Percentiles rank a stretch among this genome's conserved stretches.
These are phyloP conservation scores for Diplolepis rosae DNA, from an alignment of 2,888 invertebrate genomes.

Conservation along the genomic window DNA sequence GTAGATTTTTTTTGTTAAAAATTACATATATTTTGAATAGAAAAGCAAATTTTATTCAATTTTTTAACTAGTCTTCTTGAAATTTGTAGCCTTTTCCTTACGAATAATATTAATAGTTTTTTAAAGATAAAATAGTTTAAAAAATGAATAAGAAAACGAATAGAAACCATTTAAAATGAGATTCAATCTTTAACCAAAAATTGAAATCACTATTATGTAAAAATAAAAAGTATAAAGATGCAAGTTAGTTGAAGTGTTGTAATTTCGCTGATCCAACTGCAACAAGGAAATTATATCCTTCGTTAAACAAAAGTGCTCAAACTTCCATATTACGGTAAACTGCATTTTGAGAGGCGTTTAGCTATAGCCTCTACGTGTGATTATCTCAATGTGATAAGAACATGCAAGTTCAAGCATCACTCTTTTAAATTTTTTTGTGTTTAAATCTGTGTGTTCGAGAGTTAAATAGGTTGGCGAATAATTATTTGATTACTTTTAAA, in stretches of 20 bases:
- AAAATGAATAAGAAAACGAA: not conserved
- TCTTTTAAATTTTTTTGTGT: not conserved
- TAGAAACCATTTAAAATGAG: not conserved
- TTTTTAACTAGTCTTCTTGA: not conserved
- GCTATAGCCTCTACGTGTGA: not conserved
- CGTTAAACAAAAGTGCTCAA: constrained; percentile 24
- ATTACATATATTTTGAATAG: too few relatives aligned
- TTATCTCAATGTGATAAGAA: constrained; percentile 18
- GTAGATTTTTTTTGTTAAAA: too few relatives aligned
- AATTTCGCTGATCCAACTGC: not conserved
- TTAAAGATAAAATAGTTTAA: too few relatives aligned
- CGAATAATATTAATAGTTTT: not conserved
- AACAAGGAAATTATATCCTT: constrained; percentile 16
- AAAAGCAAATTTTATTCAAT: not conserved
- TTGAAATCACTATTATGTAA: not conserved
- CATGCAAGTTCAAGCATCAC: constrained; percentile 9
- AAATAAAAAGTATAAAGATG: too few relatives aligned
- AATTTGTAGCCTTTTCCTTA: not conserved
- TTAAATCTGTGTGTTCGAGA: not conserved
- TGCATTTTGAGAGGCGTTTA: not conserved
- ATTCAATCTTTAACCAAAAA: not conserved
- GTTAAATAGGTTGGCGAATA: not conserved
- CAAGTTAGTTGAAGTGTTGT: not conserved
- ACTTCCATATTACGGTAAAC: not conserved
- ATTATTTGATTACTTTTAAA: not conserved